Base-by-base conservation (phyloP, 2,888 invertebrate species). In the Oligia strigilis region DNA sequence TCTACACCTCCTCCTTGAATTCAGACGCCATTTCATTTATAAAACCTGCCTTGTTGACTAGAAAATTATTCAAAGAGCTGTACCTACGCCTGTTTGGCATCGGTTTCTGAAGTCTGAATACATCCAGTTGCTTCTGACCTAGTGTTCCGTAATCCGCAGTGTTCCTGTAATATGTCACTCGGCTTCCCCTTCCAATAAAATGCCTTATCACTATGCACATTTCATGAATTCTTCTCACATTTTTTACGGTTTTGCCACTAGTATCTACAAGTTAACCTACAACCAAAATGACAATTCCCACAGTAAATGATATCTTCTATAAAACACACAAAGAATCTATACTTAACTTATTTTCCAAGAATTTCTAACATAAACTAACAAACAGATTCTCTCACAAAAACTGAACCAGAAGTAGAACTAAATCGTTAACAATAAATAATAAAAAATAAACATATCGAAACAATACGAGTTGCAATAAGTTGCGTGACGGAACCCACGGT, bases 401-500 rank as follows among this genome's bases (percentile, higher is more conserved):
- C 72, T 62, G 46, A 75, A 78, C 75, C n/a, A 36, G 73, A 79
- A 83, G 71, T 78, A 58, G 83, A 85, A 71, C 81, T 83, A 76
- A 83, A 85, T 79, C 55, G 55, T 65, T 65, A 83, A 76, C 76
- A 84, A 75, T 77, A 85, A 78, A 86, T 75, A 73, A 52, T 69
- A 81, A 82, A 84, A 86, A 85, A 75, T 80, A 70, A 78, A 86
- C 75, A 73, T 76, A 87, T 80, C 80, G 81, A 88, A 89, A 92
- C 91, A 92, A 92, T 91, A 82, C 80, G 36, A 75, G 69, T 83
- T 80, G 82, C 84, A 77, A 69, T 83, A 80, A 89, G 69, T 83
- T 86, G 90, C 92, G 91, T 91, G 92, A 87, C 89, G 84, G 86
- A 87, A 87, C 89, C 88, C 89, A 89, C 87, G 88, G 86, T 89